Evolutionary conservation across 1,140 invertebrate genomes (phyloP), one percentile per base, ranked within the genome.

Genomic region (Lepidurus apus): DNA sequence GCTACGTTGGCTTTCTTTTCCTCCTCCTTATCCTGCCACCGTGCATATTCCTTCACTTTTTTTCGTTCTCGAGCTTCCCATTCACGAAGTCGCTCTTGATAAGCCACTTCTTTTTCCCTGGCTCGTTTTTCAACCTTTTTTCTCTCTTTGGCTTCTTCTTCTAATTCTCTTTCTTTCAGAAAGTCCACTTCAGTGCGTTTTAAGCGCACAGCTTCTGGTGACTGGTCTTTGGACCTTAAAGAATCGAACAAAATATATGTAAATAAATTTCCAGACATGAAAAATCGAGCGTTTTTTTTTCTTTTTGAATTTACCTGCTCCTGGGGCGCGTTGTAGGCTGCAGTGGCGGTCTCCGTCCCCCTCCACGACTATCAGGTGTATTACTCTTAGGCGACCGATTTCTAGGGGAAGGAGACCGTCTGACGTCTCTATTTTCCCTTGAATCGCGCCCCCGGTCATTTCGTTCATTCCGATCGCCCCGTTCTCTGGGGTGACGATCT

Each of bases 61-160:
- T 96, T 92, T 43, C 94, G 89, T 87, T 99, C 98, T 78, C 97
- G 88, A 0, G 89, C 89, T 86, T 99, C 97, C 97, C 97, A 99
- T 80, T 91, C 91, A 78, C 93, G 89, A 74, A 90, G 83, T 83
- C 91, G 86, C 85, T 91, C 86, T 84, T 98, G 95, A 87, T 98
- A 98, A 17, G 94, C 93, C 13, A 92, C 91, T 87, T 98, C 96
- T 85, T 97, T 97, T 84, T 98, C 96, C 26, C 95, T 85, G 0
- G 95, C 91, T 86, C 94, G 91, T 84, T 96, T 91, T 83, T 98
- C 96, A 24, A 92, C 87, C 82, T 96, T 93, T 83, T 95, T 94
- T 83, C 93, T 91, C 83, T 98, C 95, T 78, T 95, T 91, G 3
- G 90, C 88, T 84, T 98, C 95, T 84, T 96, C 95, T 84, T 97